These are phyloP conservation scores for Paedocypris micromegethes DNA, from an alignment of 2,797 vertebrate genomes.

Conservation along the genomic window DNA sequence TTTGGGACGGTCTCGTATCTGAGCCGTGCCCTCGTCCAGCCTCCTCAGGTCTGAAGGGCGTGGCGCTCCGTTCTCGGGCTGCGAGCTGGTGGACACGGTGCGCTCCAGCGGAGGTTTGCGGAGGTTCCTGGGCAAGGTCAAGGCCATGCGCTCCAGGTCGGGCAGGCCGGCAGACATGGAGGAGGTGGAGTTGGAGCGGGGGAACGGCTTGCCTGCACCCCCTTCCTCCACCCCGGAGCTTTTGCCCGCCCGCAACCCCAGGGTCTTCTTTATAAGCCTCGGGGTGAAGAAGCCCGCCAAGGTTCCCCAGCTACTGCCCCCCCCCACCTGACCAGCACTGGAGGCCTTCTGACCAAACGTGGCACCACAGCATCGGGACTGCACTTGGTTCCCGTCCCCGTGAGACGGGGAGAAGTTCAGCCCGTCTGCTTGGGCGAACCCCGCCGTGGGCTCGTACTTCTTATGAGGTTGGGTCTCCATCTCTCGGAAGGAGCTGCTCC, in stretches of 20 bases:
- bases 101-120: slow-evolving; percentile 89
- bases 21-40: slow-evolving; percentile 83
- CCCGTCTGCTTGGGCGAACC: slow-evolving; percentile 82
- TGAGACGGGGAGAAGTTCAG: slow-evolving; percentile 76
- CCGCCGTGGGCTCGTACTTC: slow-evolving; percentile 89
- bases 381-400: slow-evolving; percentile 77
- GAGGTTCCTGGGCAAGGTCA: slow-evolving; percentile 94
- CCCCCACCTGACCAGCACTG: slow-evolving; percentile 66
- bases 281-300: slow-evolving; percentile 97
- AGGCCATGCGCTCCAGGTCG: slow-evolving; percentile 92
- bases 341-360: slow-evolving; percentile 85
- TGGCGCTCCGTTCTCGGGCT: slow-evolving; percentile 79
- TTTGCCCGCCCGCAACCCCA: slow-evolving; percentile 91
- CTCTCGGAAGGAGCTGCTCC: slow-evolving; percentile 95
- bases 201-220: slow-evolving; percentile 74
- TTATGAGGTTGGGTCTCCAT: slow-evolving; percentile 98
- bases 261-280: slow-evolving; percentile 95
- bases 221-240: slow-evolving; percentile 77
- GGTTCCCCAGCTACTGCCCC: slow-evolving; percentile 84
- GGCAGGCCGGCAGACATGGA: slow-evolving; percentile 95
- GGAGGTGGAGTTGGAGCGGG: slow-evolving; percentile 97
- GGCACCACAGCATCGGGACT: slow-evolving; percentile 87
- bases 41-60: slow-evolving; percentile 73
- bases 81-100: slow-evolving; percentile 84
- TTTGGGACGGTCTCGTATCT: slow-evolving; percentile 91